A percentile compares a stretch with the other conserved stretches of the same genome.
Evolutionary conservation across 2,797 vertebrate species (phyloP).

Genomic region (Leuciscus waleckii): DNA sequence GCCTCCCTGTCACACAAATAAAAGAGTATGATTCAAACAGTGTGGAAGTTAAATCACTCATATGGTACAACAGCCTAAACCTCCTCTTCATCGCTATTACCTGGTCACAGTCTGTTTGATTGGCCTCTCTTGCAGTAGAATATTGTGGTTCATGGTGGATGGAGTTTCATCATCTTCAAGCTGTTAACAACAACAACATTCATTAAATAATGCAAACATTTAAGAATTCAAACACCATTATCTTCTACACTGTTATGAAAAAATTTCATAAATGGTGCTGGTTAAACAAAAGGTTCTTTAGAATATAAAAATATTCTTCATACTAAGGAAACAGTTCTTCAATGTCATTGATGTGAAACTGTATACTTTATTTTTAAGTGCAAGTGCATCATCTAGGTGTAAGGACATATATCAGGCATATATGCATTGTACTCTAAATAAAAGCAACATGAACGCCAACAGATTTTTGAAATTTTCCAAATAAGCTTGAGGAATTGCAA

Average conservation of each 20-base stretch:
- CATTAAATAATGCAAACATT: conserved; percentile 3
- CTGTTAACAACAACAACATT: conserved; percentile 68
- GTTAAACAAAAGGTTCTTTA: background rate
- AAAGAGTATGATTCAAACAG: background rate
- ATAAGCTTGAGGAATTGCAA: background rate
- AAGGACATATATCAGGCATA: background rate
- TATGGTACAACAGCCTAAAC: background rate
- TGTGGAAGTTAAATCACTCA: background rate
- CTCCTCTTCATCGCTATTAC: conserved; percentile 74
- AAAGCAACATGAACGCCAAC: background rate
- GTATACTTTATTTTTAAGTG: background rate
- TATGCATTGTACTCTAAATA: conserved; percentile 10
- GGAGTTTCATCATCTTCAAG: conserved; percentile 86
- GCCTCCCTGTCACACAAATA: conserved; percentile 83
- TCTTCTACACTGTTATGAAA: too few species aligned
- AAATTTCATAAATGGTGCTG: background rate
- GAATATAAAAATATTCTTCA: background rate
- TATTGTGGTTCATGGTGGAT: conserved; percentile 91
- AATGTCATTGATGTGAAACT: background rate
- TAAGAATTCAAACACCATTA: background rate
- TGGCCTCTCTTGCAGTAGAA: conserved; percentile 93
- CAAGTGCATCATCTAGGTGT: background rate
- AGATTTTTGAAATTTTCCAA: background rate
- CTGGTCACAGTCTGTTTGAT: conserved; percentile 96
- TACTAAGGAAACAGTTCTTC: background rate